These are phyloP conservation scores for Temnothorax ravouxi DNA, from an alignment of 2,888 invertebrate species.

Conservation along the genomic window DNA sequence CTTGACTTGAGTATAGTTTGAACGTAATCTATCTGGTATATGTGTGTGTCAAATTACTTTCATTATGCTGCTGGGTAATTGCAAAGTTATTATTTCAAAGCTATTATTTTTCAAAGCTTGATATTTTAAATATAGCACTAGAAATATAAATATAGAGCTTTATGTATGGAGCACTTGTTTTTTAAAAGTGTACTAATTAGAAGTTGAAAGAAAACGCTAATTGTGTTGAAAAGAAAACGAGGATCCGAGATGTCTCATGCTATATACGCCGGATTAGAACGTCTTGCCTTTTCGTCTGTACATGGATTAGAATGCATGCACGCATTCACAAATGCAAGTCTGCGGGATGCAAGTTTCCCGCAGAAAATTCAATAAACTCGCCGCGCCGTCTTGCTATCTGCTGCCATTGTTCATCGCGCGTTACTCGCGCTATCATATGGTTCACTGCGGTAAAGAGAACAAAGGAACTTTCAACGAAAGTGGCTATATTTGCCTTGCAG, in stretches of 20 bases:
- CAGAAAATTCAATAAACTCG: conserved; percentile 50
- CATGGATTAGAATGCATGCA: not conserved
- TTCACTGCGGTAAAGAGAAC: conserved; percentile 67
- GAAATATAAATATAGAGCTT: conserved; percentile 1
- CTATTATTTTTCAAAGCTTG: not conserved
- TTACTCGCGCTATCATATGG: conserved; percentile 48
- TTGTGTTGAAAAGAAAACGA: not conserved
- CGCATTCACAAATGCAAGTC: not conserved
- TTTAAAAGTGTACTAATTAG: not conserved
- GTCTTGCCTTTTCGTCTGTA: not conserved
- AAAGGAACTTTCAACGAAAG: conserved; percentile 58
- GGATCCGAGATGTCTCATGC: not conserved
- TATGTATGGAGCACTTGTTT: not conserved
- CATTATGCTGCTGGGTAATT: not conserved
- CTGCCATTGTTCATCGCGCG: conserved; percentile 51
- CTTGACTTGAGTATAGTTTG: not conserved
- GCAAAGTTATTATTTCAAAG: not conserved
- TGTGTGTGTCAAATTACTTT: conserved; percentile 3
- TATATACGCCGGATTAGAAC: not conserved
- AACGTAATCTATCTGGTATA: not conserved
- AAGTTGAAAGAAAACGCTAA: not conserved
- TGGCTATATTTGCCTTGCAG: conserved; percentile 69
- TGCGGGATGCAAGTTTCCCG: conserved; percentile 18
- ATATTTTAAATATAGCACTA: not conserved
- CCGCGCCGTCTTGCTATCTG: conserved; percentile 45